Evolutionary conservation across 2,797 vertebrate genomes (phyloP), one percentile per base, ranked within the genome.

Genomic region (Acrossocheilus fasciatus): DNA sequence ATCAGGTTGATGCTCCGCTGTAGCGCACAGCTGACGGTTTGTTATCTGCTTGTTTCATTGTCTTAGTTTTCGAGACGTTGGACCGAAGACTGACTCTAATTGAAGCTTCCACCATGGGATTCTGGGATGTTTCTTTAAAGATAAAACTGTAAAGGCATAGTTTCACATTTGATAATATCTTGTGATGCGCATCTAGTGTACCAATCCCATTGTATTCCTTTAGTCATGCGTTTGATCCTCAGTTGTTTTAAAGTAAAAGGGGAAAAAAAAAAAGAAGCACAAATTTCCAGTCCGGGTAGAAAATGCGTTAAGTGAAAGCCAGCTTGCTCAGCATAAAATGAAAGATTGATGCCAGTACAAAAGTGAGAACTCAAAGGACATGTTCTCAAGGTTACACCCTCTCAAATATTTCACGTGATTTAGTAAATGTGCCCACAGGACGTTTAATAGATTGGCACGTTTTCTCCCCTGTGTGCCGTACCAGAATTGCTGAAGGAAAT

Each of bases 271-370:
- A 74, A 47, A 34, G 54, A n/a, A 36, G 20, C 6, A 26, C n/a
- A 59, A 14, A 78, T 57, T 73, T 47, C 6, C 20, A 43, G n/a
- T 45, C 36, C 26, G 14, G 36, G 36, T 34, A 75, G 6, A 57
- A 43, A 59, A 39, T 15, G 15, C 75, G 30, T 47, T 66, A 73
- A 80, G 75, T 26, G 18, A 85, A 52, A 66, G 62, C 64, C 47
- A 62, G 82, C 83, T 83, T 80, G 20, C 57, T 89, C 68, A 66
- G 83, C 88, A 87, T 77, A 78, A 86, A 86, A 62, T 36, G 26
- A 50, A 68, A 87, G 81, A 86, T 87, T 87, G 83, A 90, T 90
- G 87, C 68, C 77, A 68, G n/a, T 83, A 69, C 36, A 85, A 90
- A 83, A 47, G 43, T 73, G 82, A 78, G 50, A 83, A 73, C 45